phyloP scores from a whole-genome alignment of 2,888 invertebrate species.

The Hoplodrina blanda region DNA sequence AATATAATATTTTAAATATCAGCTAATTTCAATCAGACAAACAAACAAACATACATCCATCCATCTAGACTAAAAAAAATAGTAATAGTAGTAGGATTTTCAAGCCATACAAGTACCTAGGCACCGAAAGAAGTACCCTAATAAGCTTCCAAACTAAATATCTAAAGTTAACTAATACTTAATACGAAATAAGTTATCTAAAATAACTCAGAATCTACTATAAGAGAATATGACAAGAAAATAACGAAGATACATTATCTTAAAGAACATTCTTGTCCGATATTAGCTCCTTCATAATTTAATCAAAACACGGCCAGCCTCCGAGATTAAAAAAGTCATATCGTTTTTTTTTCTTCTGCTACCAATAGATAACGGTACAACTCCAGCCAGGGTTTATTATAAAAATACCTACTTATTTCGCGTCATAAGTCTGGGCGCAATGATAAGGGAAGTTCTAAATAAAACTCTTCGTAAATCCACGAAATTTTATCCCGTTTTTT shows the following conservation, averaged over 20 bases:
- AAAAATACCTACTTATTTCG: conserved; percentile 56
- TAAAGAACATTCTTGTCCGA: conserved; percentile 23
- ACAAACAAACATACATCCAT: no score
- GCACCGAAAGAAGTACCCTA: no score
- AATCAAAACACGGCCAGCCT: conserved; percentile 54
- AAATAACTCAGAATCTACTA: conserved; percentile 9
- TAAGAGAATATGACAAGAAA: conserved; percentile 9
- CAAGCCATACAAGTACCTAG: no score
- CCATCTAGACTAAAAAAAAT: no score
- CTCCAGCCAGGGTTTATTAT: conserved; percentile 46
- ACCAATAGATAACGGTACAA: conserved; percentile 57
- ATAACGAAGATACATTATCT: conserved; percentile 25
- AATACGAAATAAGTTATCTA: background rate
- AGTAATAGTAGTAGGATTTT: no score
- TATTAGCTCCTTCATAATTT: conserved; percentile 56
- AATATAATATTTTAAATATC: no score
- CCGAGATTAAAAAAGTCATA: conserved; percentile 62
- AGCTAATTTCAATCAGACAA: no score
- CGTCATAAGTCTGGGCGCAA: conserved; percentile 61
- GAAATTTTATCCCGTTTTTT: conserved; percentile 63
- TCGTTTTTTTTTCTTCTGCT: conserved; percentile 52
- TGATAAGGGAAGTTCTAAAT: conserved; percentile 66
- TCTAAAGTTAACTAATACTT: background rate
- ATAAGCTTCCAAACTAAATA: background rate
- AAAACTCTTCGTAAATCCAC: conserved; percentile 59